phyloP scores from a whole-genome alignment of 2,113 vertebrate species.

The Falco punctatus region DNA sequence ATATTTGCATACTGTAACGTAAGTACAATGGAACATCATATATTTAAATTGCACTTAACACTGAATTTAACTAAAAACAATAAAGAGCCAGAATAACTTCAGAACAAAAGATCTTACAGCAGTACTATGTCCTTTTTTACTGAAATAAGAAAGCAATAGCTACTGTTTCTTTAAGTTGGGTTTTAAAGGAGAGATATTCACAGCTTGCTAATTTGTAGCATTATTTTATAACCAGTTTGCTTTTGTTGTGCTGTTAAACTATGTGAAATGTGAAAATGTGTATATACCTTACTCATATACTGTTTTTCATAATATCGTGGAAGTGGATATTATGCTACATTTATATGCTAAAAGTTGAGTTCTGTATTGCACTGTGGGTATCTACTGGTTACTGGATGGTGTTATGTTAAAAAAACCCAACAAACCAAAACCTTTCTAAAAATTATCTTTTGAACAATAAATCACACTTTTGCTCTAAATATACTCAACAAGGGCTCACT shows the following conservation, averaged over 20 bases:
- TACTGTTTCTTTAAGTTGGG: slow-evolving; percentile 25
- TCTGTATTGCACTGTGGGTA: not conserved
- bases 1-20: slow-evolving; percentile 40
- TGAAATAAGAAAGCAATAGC: not conserved
- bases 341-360: not conserved
- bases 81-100: not conserved
- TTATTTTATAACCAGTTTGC: slow-evolving; percentile 13
- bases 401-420: not conserved
- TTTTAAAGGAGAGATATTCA: not conserved
- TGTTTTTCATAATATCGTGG: not conserved
- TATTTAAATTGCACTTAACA: slow-evolving; percentile 12
- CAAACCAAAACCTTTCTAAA: not conserved
- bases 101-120: not conserved
- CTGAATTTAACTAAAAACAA: not conserved
- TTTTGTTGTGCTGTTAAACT: slow-evolving; percentile 18
- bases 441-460: not conserved
- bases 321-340: slow-evolving; percentile 14
- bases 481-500: not conserved
- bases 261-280: not conserved
- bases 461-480: not conserved
- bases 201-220: not conserved
- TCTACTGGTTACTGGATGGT: not conserved
- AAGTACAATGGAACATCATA: not conserved
- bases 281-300: not conserved
- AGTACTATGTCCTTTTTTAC: not conserved